Conservation (phyloP, 2,113 vertebrate genomes). For the Anolis carolinensis region DNA sequence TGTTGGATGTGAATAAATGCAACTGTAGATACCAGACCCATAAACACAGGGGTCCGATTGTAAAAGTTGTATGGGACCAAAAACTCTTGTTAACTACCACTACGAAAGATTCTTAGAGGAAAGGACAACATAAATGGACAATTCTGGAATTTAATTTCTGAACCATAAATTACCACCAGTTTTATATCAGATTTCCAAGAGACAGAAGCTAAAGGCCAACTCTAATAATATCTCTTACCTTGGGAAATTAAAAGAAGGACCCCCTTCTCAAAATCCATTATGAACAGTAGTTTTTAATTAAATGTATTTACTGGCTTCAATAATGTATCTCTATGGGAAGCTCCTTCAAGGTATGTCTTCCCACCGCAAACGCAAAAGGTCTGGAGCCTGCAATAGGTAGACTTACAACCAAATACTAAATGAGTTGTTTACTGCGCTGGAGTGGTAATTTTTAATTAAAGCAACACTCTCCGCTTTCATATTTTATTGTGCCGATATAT, state of each 20-base stretch:
- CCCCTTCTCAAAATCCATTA: slow-evolving; percentile 71
- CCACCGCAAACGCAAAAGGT: slow-evolving; percentile 54
- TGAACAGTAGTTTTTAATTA: slow-evolving; percentile 82
- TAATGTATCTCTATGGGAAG: slow-evolving; percentile 64
- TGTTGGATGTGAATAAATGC: too few relatives aligned
- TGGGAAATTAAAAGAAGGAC: slow-evolving; percentile 77
- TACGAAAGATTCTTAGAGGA: too few relatives aligned
- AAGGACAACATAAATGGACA: not conserved
- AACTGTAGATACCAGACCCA: too few relatives aligned
- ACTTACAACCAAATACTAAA: slow-evolving; percentile 58
- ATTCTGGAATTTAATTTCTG: slow-evolving; percentile 68
- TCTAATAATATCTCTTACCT: slow-evolving; percentile 77
- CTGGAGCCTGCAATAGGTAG: slow-evolving; percentile 35
- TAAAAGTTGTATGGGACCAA: too few relatives aligned
- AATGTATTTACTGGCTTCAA: slow-evolving; percentile 66
- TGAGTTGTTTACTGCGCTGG: slow-evolving; percentile 79
- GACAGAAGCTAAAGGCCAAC: slow-evolving; percentile 76
- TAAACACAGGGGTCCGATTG: too few relatives aligned
- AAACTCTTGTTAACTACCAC: too few relatives aligned
- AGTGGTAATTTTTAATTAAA: slow-evolving; percentile 84
- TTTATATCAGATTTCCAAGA: slow-evolving; percentile 73
- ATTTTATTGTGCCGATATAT: slow-evolving; percentile 79
- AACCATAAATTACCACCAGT: slow-evolving; percentile 60
- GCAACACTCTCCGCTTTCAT: slow-evolving; percentile 69
- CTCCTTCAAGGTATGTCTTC: slow-evolving; percentile 63